Evolutionary conservation across 2,113 vertebrate genomes (phyloP).

Genomic region (Hepsetus odoe): DNA sequence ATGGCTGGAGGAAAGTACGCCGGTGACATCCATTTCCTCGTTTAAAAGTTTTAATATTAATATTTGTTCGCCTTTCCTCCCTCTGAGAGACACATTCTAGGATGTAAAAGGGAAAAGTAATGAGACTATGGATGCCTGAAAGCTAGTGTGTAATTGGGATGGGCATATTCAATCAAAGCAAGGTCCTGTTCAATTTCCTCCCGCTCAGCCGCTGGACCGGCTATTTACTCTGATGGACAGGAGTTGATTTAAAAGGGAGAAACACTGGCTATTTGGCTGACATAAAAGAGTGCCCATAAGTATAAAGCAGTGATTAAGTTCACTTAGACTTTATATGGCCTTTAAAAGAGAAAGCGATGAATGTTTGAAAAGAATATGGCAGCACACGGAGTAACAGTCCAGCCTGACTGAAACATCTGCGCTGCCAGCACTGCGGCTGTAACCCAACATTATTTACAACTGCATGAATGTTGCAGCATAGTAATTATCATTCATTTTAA

Average conservation of each 20-base stretch:
- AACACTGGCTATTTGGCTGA: conserved; percentile 47
- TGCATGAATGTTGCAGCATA: neutral
- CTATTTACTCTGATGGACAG: conserved; percentile 68
- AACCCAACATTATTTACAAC: neutral
- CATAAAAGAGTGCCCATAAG: conserved; percentile 38
- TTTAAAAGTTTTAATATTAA: conserved; percentile 59
- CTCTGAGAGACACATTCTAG: conserved; percentile 57
- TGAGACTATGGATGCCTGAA: conserved; percentile 64
- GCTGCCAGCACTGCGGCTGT: neutral
- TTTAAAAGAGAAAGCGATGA: conserved; percentile 11
- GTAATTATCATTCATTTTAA: neutral
- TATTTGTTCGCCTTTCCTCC: conserved; percentile 57
- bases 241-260: conserved; percentile 44
- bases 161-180: conserved; percentile 75
- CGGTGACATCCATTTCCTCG: conserved; percentile 45
- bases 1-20: conserved; percentile 2
- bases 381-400: neutral
- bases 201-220: conserved; percentile 44
- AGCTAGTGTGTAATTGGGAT: conserved; percentile 68
- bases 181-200: conserved; percentile 67
- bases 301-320: conserved; percentile 57
- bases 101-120: conserved; percentile 62
- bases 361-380: conserved; percentile 14
- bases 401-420: neutral
- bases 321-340: conserved; percentile 15